Evolutionary conservation across 2,113 vertebrate genomes (phyloP), one percentile per base, ranked within the genome.

Genomic region (Xiphophorus maculatus): DNA sequence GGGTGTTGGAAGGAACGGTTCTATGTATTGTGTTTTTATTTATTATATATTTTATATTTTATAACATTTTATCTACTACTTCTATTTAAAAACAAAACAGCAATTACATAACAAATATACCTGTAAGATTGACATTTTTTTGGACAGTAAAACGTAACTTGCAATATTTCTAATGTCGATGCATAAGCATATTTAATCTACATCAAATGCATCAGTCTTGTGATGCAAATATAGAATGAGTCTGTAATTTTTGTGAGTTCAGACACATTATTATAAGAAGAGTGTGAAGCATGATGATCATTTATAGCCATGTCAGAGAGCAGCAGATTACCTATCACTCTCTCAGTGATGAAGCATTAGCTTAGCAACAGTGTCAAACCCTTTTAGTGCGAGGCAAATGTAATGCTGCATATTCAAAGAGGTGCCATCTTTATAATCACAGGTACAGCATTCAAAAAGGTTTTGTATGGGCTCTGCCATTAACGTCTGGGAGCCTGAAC

Each of bases 331-430:
- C 37, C 84, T 73, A 72, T 91, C 93, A 88, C 73, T 91, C 84
- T 85, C 68, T 70, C 25, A 30, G 64, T 48, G 74, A 85, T 82
- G 71, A 90, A 91, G 85, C 83, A 90, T 92, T 91, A 87, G 83
- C 90, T 92, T 90, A 87, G 88, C 86, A 87, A 87, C 75, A 83
- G 69, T 87, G 84, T 91, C 89, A 87, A 86, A 61, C 74, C 79
- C 78, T 84, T 92, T 91, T 86, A 74, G 58, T 58, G 33, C 71
- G 74, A 88, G 70, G 74, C 48, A 28, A 83, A 84, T 76, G 76
- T 67, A 76, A 22, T n/a, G 37, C 61, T 19, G 72, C 76, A 32
- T 42, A 71, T 67, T 63, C 37, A 15, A 66, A 76, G 60, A 75
- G 48, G 81, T 69, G 65, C 66, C 73, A 35, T 65, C 29, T 15